Conservation (phyloP, 2,888 invertebrate genomes). For the Allophyes oxyacanthae region DNA sequence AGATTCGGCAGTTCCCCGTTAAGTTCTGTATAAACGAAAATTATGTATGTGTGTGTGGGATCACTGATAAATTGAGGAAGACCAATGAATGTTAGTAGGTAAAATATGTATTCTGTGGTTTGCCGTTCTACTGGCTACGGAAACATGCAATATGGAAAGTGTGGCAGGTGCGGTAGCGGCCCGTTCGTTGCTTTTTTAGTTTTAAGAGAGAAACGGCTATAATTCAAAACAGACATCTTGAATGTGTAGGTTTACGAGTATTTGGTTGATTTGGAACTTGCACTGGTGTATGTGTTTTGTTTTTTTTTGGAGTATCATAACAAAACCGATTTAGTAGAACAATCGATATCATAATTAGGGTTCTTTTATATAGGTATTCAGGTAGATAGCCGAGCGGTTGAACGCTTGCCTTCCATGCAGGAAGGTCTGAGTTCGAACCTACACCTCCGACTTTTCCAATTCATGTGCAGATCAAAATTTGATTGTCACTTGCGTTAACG, state of each 20-base stretch:
- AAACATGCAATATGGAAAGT: slow-evolving; percentile 33
- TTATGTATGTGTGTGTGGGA: slow-evolving; percentile 1
- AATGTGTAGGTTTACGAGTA: slow-evolving; percentile 21
- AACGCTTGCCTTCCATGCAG: too few species aligned
- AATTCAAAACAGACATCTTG: slow-evolving; percentile 40
- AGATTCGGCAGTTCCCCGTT: too few species aligned
- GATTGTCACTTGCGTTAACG: too few species aligned
- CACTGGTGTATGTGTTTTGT: slow-evolving; percentile 5
- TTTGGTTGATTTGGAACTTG: slow-evolving; percentile 20
- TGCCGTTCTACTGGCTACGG: slow-evolving; percentile 25
- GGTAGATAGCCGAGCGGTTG: too few species aligned
- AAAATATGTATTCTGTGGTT: slow-evolving; percentile 25
- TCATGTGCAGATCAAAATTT: too few species aligned
- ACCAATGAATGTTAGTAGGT: not conserved
- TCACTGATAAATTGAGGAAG: not conserved
- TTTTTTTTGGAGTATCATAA: not conserved
- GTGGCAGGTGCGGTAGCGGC: slow-evolving; percentile 40
- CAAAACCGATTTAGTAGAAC: too few species aligned
- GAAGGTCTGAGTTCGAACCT: too few species aligned
- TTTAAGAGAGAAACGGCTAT: slow-evolving; percentile 20
- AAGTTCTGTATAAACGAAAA: fast-evolving
- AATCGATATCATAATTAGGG: too few species aligned
- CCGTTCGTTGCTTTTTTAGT: slow-evolving; percentile 28
- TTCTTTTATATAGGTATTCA: too few species aligned
- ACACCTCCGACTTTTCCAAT: too few species aligned